Conservation (phyloP, 2,797 vertebrate species). For the Chrysocyon brachyurus region DNA sequence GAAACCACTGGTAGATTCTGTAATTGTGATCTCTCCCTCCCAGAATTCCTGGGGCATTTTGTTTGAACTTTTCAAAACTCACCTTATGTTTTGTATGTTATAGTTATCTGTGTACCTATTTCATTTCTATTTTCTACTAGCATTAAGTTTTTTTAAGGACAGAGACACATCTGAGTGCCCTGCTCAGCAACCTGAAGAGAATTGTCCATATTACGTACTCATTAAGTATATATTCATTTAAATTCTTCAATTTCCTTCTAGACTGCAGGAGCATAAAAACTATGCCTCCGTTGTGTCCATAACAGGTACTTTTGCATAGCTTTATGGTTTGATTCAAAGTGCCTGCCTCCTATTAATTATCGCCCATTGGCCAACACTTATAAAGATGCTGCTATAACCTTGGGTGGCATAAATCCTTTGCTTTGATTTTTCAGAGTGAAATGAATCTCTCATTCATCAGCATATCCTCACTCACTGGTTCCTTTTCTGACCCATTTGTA, state of each 20-base stretch:
- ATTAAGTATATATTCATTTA: neutral
- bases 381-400: neutral
- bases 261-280: neutral
- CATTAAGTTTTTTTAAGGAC: neutral
- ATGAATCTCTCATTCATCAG: constrained; percentile 61
- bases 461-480: neutral
- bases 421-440: constrained; percentile 37
- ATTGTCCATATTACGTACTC: neutral
- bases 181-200: neutral
- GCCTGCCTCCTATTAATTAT: neutral
- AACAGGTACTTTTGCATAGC: neutral
- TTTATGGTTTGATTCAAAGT: neutral
- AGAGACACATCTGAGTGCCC: neutral
- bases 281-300: neutral
- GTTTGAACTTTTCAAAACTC: neutral
- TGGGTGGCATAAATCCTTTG: neutral
- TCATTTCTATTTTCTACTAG: constrained; percentile 14
- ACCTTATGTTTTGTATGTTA: neutral
- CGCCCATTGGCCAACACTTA: neutral
- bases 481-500: constrained; percentile 1
- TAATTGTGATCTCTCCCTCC: neutral
- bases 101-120: neutral
- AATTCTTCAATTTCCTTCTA: neutral
- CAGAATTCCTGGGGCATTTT: neutral
- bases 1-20: neutral